Percentiles rank a stretch among this genome's conserved stretches.
phyloP scores from a whole-genome alignment of 2,113 vertebrate species.

The Chitala chitala region DNA sequence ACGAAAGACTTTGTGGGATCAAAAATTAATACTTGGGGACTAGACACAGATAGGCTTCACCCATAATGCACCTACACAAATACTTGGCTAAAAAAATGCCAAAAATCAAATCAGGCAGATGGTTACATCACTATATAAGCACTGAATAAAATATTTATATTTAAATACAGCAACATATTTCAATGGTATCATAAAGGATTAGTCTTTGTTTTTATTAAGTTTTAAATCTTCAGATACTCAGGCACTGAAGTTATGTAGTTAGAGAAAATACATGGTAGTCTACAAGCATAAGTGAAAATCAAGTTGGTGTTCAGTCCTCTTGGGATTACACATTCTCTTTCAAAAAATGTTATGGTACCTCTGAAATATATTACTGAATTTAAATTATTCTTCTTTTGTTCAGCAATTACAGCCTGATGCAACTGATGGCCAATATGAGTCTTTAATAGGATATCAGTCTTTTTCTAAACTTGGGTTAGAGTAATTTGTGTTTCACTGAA shows the following conservation, averaged over 20 bases:
- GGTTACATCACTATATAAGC: no score
- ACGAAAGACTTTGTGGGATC: no score
- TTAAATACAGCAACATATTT: conserved; percentile 15
- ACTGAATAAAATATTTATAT: no score
- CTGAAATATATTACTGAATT: not conserved
- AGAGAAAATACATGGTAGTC: not conserved
- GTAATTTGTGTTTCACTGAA: no score
- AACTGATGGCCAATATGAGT: not conserved
- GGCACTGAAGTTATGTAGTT: not conserved
- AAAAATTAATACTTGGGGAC: no score
- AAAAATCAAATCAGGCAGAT: no score
- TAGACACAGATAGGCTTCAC: no score
- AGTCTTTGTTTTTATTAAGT: not conserved
- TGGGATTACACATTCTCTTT: not conserved
- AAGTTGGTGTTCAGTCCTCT: not conserved
- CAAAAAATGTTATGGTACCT: not conserved
- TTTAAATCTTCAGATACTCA: no score
- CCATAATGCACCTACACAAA: no score
- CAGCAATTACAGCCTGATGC: not conserved
- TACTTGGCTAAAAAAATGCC: no score
- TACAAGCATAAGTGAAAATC: no score
- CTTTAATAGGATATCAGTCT: not conserved
- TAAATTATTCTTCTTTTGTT: conserved; percentile 4
- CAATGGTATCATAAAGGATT: not conserved
- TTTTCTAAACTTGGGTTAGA: not conserved